Conservation (phyloP, 2,797 vertebrate species). For the Acanthurus tractus region DNA sequence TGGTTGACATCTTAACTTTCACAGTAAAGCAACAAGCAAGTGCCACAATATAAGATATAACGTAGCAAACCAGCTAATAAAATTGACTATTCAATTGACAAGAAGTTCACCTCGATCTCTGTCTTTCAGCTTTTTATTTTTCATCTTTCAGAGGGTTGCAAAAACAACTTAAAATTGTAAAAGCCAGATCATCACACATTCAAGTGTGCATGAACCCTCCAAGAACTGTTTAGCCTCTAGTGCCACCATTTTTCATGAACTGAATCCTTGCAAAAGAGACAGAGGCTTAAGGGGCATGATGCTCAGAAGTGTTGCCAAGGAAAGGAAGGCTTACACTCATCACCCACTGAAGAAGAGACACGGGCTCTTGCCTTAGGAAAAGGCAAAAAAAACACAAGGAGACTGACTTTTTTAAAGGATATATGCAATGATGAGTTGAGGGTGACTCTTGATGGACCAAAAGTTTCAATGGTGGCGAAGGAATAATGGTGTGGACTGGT, state of each 20-base stretch:
- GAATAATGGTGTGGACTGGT: neutral
- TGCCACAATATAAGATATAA: too few relatives aligned
- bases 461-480: neutral
- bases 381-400: neutral
- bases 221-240: neutral
- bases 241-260: neutral
- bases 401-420: neutral
- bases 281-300: neutral
- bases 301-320: neutral
- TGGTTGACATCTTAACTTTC: too few relatives aligned
- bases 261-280: neutral
- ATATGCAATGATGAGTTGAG: neutral
- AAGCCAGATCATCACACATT: too few relatives aligned
- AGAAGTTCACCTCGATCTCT: too few relatives aligned
- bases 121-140: too few relatives aligned
- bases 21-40: too few relatives aligned
- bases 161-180: neutral
- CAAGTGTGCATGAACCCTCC: neutral
- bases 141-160: neutral
- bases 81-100: too few relatives aligned
- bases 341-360: neutral
- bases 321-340: neutral
- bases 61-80: too few relatives aligned
- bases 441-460: neutral
- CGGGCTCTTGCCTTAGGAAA: neutral